Evolutionary conservation across 1,140 invertebrate genomes (phyloP), one percentile per base, ranked within the genome.

Genomic region (Nymphalis io): DNA sequence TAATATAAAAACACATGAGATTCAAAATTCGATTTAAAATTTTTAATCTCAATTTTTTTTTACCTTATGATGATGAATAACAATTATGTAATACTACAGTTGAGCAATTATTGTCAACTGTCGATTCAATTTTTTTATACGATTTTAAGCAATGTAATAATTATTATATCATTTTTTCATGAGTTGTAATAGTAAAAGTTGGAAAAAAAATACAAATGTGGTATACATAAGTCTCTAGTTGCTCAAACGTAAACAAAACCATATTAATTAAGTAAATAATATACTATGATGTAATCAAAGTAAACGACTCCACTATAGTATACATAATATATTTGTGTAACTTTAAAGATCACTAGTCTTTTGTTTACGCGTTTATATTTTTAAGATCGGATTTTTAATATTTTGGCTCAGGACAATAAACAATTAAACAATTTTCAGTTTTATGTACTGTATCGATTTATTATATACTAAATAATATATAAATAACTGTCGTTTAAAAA

Each of bases 401-500:
- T 11, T n/a, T 33, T 38, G 12, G 15, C n/a, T 48, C 42, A 42
- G 23, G 60, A 61, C 60, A 61, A 61, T 61, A 61, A 61, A 61
- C 20, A n/a, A 20, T 55, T 51, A 12, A 46, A 46, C 15, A 46
- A 20, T 18, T 20, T 51, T 33, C 27, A 0, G 10, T 51, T 51
- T 20, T 18, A 20, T 18, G 15, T 46, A 16, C 11, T 8, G 46
- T 10, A 10, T 48, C 18, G 11, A 48, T 18, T 48, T 18, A n/a
- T n/a, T n/a, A 48, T 51, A 20, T n/a, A 46, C 3, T n/a, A n/a
- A 46, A 11, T 20, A 51, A 51, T 20, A 10, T 51, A 51, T 51
- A 33, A 33, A 33, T 33, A 33, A 33, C 16, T 46, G 42, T 12
- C 16, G 46, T 11, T 10, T 3, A 18, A 20, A 51, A 46, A 46